Base-by-base conservation (phyloP, 2,888 invertebrate genomes). In the Limnephilus lunatus region DNA sequence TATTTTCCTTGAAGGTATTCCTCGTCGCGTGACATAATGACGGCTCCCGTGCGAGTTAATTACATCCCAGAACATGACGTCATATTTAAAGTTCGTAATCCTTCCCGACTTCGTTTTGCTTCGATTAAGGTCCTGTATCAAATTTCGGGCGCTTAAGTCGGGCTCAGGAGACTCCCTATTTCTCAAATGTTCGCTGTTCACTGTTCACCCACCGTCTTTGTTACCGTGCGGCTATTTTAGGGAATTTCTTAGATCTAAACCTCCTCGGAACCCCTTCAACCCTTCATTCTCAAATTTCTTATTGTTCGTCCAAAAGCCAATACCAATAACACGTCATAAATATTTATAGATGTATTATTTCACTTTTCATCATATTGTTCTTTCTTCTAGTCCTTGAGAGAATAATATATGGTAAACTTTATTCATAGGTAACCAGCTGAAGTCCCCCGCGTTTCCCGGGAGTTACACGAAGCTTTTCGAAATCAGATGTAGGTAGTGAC, bases 101-200 rank as follows among this genome's bases (percentile, higher is more conserved):
- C 82, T 81, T 31, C 85, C 32, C 25, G 83, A 53, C 83, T 85
- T 85, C 53, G 85, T 90, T 90, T 48, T 90, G 83, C 85, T 90
- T 90, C 90, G 90, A 85, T 90, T 90, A 90, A 30, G 32, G 86
- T 86, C 86, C 44, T 86, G 86, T 39, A 86, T 86, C 86, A 86
- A 39, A 86, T 86, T 48, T 48, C 86, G 44, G 86, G 86, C 30
- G 68, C 68, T 68, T n/a, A 25, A 68, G 68, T n/a, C 7, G 68
- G 25, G 68, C 68, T 68, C 68, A n/a, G 68, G 25, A 7, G 68
- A 68, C 25, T 68, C 25, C 68, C 68, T 2, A 19, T 15, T 44
- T 48, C 15, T 15, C 15, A 14, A 48, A 48, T 14, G 53, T 19
- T 53, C 19, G 25, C 25, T 68, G 68, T 48, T 48, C 11, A 35